These are phyloP conservation scores for Amblyjoppa fuscipennis DNA, from an alignment of 2,888 invertebrate genomes.

Conservation along the genomic window DNA sequence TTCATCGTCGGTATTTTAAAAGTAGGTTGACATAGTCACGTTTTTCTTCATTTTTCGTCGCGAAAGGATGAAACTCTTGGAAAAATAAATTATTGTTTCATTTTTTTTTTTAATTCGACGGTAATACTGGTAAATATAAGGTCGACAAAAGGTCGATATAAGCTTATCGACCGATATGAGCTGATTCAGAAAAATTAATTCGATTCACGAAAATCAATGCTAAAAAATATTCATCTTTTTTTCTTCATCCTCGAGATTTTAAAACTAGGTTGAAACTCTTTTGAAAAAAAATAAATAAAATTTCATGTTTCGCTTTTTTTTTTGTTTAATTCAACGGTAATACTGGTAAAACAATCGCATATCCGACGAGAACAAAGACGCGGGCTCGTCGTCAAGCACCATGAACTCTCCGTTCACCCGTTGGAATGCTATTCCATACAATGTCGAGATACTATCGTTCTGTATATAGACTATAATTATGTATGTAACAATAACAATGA, in stretches of 20 bases:
- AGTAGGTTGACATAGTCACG: conserved; percentile 74
- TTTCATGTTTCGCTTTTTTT: conserved; percentile 1
- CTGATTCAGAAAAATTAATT: too few species aligned
- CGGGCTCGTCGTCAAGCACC: conserved; percentile 70
- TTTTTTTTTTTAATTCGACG: conserved; percentile 38
- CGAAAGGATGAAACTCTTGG: neutral
- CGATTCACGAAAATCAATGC: too few species aligned
- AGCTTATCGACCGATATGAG: too few species aligned
- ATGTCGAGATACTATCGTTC: conserved; percentile 56
- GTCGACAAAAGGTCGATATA: too few species aligned
- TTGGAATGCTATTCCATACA: conserved; percentile 76
- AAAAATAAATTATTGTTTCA: neutral
- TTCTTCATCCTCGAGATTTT: too few species aligned
- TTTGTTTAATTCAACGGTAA: conserved; percentile 73
- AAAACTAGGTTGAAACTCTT: neutral
- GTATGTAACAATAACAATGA: conserved; percentile 36
- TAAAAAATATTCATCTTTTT: too few species aligned
- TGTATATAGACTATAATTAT: conserved; percentile 62
- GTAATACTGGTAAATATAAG: conserved; percentile 76
- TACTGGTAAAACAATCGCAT: conserved; percentile 76
- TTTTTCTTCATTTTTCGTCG: neutral
- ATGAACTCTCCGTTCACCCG: conserved; percentile 67
- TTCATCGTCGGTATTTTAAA: conserved; percentile 72
- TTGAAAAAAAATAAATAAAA: neutral
- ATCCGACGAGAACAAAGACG: conserved; percentile 53